Base-by-base conservation (phyloP, 2,888 invertebrate genomes). In the Theristus sp. region DNA sequence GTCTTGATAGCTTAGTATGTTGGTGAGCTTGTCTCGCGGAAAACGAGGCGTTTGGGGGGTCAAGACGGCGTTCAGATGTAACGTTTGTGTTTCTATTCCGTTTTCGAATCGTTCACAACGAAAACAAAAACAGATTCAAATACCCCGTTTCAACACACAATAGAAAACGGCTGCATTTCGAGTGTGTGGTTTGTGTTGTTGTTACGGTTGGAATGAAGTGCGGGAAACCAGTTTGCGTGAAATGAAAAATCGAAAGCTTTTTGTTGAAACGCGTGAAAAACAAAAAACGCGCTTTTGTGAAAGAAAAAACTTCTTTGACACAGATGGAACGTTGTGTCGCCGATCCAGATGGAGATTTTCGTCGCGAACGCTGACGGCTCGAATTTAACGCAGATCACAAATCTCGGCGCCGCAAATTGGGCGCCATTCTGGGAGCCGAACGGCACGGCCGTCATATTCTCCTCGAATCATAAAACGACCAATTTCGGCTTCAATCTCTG, bases 371-470 rank as follows among this genome's bases (percentile, higher is more conserved):
- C 67, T 25, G 70, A 69, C 55, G 67, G 66, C 17, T 62, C 61
- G 29, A 67, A 67, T 56, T 62, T 63, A 62, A 61, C 61, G 30
- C 69, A 70, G 58, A 65, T 71, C 56, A 71, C 71, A 0, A 31
- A 67, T 26, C 60, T 71, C 2, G 67, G 67, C 26, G 64, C 64
- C 38, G 69, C 71, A 49, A 71, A 65, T 60, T 71, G 71, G 71
- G 70, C 71, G 1, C 71, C 71, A 1, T 71, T 69, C 61, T 71
- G 68, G 49, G 65, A 64, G 53, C 69, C 69, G 60, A 67, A 68
- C 60, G 67, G 66, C 57, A 56, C 65, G 29, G 49, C 59, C 20
- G 61, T 66, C 25, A 59, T 67, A 27, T 66, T 67, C 61, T 63
- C 62, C 17, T 57, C 63, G 17, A 65, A 68, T 56, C 60, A 60